These are phyloP conservation scores for Dicrurus megarhynchus DNA, from an alignment of 2,113 vertebrate species.

Conservation along the genomic window DNA sequence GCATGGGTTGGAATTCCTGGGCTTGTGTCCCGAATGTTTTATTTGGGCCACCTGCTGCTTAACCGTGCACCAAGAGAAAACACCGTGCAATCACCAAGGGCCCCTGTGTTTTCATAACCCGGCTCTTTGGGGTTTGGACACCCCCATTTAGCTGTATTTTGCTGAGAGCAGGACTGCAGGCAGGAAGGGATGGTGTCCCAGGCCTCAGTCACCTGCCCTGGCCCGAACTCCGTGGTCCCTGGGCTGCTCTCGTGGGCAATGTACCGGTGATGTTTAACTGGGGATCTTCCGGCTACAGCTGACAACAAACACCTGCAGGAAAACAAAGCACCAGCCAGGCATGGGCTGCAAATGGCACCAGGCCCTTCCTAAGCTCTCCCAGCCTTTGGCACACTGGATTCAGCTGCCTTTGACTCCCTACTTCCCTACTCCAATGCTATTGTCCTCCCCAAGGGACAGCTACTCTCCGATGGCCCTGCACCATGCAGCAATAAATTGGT, in stretches of 20 bases:
- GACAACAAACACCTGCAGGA: background rate
- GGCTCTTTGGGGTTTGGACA: background rate
- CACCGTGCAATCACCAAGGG: background rate
- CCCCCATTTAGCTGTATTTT: background rate
- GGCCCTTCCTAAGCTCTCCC: background rate
- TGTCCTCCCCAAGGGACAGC: background rate
- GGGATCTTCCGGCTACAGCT: background rate
- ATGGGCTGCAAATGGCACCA: background rate
- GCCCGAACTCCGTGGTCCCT: fast-evolving
- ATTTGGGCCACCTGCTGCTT: background rate
- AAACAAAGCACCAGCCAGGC: background rate
- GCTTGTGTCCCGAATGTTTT: background rate
- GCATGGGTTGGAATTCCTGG: background rate
- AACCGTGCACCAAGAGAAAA: background rate
- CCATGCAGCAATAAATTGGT: background rate
- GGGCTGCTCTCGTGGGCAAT: fast-evolving
- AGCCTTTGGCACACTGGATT: background rate
- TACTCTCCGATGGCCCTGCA: background rate
- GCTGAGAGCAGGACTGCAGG: background rate
- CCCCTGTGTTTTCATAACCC: fast-evolving
- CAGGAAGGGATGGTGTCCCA: background rate
- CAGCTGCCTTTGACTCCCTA: background rate
- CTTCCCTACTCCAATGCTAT: no score
- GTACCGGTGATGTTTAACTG: background rate
- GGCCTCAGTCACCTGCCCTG: background rate